Base-by-base conservation (phyloP, 2,888 invertebrate genomes). In the Lottia scabra region DNA sequence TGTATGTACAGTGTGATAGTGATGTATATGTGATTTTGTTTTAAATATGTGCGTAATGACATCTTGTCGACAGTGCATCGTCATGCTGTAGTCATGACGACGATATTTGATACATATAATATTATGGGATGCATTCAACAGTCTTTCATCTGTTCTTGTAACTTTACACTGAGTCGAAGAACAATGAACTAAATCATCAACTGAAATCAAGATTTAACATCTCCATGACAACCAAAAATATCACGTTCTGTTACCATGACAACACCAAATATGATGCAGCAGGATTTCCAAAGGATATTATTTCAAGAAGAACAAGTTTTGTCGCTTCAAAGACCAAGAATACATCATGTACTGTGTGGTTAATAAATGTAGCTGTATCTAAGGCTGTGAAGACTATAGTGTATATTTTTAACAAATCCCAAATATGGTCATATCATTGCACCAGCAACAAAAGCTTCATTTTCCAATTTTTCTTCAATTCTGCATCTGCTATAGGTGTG, bases 121-220 rank as follows among this genome's bases (percentile, higher is more conserved):
- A 56, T 56, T 56, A 56, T 56, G 56, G 56, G 56, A 56, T 56
- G 56, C 56, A 56, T 56, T 38, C 19, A 56, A 56, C 56, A 56
- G 56, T 56, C 56, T 56, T 56, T 56, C 56, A 56, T 56, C 56
- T 56, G 56, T 56, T 56, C 56, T 23, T 56, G 56, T 56, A 23
- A 56, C 56, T 56, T 56, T 19, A 23, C 23, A 23, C 56, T 12
- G 19, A 56, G 56, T 56, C 56, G 19, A 23, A 23, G 56, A 56
- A 56, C 56, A 56, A 56, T 56, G 56, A 56, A 56, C 56, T 23
- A 56, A 56, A 56, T 23, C 19, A 38, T 38, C 38, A 38, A 38
- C 38, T 38, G 23, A 56, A 56, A 56, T 23, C 19, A 56, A 23
- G 56, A 23, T 56, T 56, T 23, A 56, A 56, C 12, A 56, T 19